Evolutionary conservation across 2,113 vertebrate species (phyloP).

Genomic region (Gopherus evgoodei): DNA sequence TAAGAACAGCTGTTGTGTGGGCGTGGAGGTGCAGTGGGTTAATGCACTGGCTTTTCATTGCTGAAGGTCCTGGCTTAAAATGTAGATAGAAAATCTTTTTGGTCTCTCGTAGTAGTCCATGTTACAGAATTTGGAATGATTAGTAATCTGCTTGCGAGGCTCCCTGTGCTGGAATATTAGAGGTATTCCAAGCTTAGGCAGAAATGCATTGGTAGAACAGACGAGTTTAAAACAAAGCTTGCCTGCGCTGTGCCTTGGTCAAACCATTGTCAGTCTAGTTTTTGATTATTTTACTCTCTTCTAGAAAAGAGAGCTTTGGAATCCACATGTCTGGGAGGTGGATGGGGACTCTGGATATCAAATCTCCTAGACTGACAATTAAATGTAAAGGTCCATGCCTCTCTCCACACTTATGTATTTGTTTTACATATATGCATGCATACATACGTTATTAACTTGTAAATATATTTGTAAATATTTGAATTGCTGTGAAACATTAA

Average conservation of each 20-base stretch:
- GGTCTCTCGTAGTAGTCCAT: neutral
- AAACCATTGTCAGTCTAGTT: neutral
- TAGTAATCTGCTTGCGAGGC: accelerated
- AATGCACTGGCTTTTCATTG: neutral
- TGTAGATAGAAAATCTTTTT: neutral
- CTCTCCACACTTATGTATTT: neutral
- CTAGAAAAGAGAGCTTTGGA: neutral
- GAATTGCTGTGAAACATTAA: neutral
- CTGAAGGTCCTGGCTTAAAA: neutral
- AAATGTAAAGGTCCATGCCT: neutral
- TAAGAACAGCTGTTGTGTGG: constrained; percentile 60
- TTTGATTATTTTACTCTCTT: neutral
- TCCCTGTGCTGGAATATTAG: neutral
- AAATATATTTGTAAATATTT: neutral
- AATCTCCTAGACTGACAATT: neutral
- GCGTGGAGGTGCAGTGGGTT: neutral
- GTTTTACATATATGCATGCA: neutral
- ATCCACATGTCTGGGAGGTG: neutral
- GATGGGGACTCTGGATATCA: neutral
- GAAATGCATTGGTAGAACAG: neutral
- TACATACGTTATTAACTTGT: neutral
- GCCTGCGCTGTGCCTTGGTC: neutral
- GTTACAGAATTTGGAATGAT: neutral
- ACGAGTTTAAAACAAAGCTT: accelerated
- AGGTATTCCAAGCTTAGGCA: accelerated